Percentiles rank a stretch among this genome's conserved stretches.
Evolutionary conservation across 2,888 invertebrate species (phyloP).

Genomic region (Agonopterix alstromeriana): DNA sequence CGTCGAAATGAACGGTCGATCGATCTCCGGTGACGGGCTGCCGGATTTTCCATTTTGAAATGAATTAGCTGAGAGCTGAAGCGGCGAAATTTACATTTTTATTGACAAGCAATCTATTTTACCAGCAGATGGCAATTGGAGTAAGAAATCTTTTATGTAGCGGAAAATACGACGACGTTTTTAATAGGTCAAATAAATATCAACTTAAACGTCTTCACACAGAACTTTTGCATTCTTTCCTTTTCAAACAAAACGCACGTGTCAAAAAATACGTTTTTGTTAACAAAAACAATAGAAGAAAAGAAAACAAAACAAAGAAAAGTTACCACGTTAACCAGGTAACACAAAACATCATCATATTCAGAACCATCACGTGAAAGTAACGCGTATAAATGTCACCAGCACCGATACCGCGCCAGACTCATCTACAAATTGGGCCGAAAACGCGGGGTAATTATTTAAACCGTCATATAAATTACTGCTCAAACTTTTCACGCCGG

Average conservation of each 20-base stretch:
- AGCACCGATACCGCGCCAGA: conserved; percentile 42
- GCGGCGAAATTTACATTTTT: conserved; percentile 73
- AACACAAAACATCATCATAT: too few species aligned
- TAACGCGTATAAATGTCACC: conserved; percentile 55
- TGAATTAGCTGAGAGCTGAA: conserved; percentile 73
- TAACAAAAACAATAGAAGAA: too few species aligned
- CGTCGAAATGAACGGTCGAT: conserved; percentile 65
- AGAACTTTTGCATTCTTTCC: not conserved
- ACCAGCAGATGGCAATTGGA: conserved; percentile 60
- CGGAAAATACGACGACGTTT: conserved; percentile 25
- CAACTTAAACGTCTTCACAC: not conserved
- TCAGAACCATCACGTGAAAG: conserved; percentile 17
- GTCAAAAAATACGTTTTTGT: too few species aligned
- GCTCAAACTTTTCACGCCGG: conserved; percentile 71
- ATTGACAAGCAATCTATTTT: conserved; percentile 74
- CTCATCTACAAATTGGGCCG: conserved; percentile 75
- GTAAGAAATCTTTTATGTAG: conserved; percentile 46
- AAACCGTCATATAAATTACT: conserved; percentile 77
- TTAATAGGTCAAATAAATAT: not conserved
- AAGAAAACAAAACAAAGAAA: too few species aligned
- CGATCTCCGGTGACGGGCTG: conserved; percentile 71
- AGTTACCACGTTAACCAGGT: too few species aligned
- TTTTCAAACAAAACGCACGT: too few species aligned
- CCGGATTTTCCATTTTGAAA: conserved; percentile 73
- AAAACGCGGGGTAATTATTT: conserved; percentile 75